Evolutionary conservation across 2,888 invertebrate genomes (phyloP).

Genomic region (Eretmocerus hayati): DNA sequence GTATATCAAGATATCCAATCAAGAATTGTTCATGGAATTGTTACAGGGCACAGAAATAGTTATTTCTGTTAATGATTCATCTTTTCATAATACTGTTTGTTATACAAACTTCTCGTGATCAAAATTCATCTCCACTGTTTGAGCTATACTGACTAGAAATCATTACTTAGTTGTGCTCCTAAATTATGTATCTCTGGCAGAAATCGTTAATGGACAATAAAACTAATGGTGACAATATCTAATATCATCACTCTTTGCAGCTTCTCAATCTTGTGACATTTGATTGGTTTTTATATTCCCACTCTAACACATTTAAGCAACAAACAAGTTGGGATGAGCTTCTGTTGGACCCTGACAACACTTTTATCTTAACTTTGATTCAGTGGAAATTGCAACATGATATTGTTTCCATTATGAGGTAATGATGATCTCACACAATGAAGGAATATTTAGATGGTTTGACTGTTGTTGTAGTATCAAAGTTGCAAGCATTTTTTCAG

Average conservation of each 20-base stretch:
- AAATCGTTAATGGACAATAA: slow-evolving; percentile 5
- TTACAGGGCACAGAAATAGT: slow-evolving; percentile 7
- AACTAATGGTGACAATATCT: slow-evolving; percentile 1
- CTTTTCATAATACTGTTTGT: slow-evolving; percentile 17
- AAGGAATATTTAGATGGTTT: no score
- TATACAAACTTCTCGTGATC: slow-evolving; percentile 13
- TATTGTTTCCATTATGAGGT: no score
- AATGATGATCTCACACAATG: no score
- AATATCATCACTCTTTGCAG: slow-evolving; percentile 1
- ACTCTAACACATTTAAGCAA: no score
- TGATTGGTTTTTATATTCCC: no score
- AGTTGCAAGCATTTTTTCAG: no score
- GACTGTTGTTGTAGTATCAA: no score
- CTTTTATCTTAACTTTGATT: no score
- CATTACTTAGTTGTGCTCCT: slow-evolving; percentile 12
- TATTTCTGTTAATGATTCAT: slow-evolving; percentile 5
- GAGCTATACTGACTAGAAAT: slow-evolving; percentile 20
- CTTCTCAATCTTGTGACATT: neutral
- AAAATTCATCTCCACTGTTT: slow-evolving; percentile 13
- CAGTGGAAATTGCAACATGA: no score
- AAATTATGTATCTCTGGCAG: slow-evolving; percentile 8
- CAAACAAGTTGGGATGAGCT: no score
- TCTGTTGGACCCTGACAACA: no score
- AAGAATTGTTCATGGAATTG: slow-evolving; percentile 9
- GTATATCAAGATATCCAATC: no score